A percentile compares a stretch with the other conserved stretches of the same genome.
phyloP scores from a whole-genome alignment of 2,113 vertebrate species.

The Cephalopterus ornatus region DNA sequence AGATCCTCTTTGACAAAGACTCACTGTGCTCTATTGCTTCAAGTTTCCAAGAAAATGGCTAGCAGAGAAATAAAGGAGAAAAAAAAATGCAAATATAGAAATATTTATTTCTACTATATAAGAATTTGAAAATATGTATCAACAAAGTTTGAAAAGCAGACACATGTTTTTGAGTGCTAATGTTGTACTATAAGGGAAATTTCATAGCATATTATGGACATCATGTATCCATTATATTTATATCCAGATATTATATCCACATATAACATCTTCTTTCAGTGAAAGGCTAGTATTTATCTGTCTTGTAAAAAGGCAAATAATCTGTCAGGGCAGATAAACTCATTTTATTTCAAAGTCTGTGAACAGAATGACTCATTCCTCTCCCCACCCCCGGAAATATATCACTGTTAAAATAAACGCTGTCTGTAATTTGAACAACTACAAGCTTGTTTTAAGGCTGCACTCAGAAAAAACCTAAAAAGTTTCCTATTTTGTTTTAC shows the following conservation, averaged over 20 bases:
- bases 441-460: background rate
- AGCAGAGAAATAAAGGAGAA: background rate
- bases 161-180: background rate
- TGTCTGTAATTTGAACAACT: background rate
- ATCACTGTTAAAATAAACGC: background rate
- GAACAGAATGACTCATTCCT: background rate
- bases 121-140: background rate
- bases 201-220: background rate
- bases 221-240: background rate
- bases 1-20: background rate
- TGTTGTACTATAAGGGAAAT: background rate
- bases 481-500: background rate
- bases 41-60: background rate
- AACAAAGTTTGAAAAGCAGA: background rate
- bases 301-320: background rate
- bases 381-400: background rate
- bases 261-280: background rate
- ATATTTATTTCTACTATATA: background rate
- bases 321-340: background rate
- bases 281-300: background rate
- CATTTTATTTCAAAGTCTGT: background rate
- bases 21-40: background rate
- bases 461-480: background rate
- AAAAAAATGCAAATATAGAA: background rate
- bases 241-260: background rate